Evolutionary conservation across 2,113 vertebrate genomes (phyloP), one percentile per base, ranked within the genome.

Genomic region (Burhinus bistriatus): DNA sequence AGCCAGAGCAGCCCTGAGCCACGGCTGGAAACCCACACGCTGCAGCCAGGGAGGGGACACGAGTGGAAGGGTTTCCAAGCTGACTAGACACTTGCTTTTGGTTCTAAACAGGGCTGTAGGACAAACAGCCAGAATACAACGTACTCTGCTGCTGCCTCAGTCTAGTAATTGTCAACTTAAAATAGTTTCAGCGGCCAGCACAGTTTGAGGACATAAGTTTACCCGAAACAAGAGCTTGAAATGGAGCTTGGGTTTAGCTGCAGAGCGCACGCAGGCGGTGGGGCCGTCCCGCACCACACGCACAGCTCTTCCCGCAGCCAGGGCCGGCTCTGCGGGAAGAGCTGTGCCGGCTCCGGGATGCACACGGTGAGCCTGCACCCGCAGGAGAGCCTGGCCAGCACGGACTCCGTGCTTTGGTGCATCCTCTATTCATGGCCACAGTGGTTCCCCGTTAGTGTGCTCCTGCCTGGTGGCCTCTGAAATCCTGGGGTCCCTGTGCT

Each of bases 41-140:
- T 4, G 17, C 0, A 2, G 23, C 69, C 12, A 16, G 12, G 1
- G 36, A 25, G 22, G 7, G 14, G 26, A 15, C 29, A 3, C 0
- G 1, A 23, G 11, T 2, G 34, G 44, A 45, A n/a, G 55, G n/a
- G 36, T 7, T 64, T 30, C 62, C 17, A 8, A 6, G 25, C 21
- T 8, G 16, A 13, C 10, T 1, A 12, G 15, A 15, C 0, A 10
- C 29, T 4, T 14, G 25, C 17, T 38, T 30, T 27, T 27, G 27
- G 6, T n/a, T 81, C 64, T 19, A 23, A 44, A 45, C 20, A 26
- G 23, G 45, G 57, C 49, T n/a, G 51, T 9, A n/a, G 20, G 42
- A 42, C 69, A 40, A 52, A 32, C 17, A 36, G 40, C 40, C 36
- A 3, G 3, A 11, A 20, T 4, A 7, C 1, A 40, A 22, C 54